Evolutionary conservation across 2,797 vertebrate species (phyloP).

Genomic region (Cuculus canorus): DNA sequence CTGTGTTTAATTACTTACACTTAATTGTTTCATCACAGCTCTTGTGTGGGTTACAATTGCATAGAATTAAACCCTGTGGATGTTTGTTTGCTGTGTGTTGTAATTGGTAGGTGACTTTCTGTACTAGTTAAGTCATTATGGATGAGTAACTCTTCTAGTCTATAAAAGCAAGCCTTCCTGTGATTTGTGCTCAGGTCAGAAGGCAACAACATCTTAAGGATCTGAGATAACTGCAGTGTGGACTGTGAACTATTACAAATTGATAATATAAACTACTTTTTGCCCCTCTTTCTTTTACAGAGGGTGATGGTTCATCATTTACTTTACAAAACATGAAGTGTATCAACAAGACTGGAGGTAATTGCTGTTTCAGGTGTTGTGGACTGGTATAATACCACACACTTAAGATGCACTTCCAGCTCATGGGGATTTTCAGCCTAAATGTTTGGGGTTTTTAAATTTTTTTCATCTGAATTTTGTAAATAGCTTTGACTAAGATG

Average conservation of each 20-base stretch:
- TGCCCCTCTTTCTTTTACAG: background rate
- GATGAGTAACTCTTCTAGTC: background rate
- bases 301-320: background rate
- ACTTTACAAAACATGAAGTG: background rate
- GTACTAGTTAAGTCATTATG: background rate
- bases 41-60: background rate
- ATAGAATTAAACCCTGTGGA: background rate
- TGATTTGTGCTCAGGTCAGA: background rate
- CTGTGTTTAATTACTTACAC: background rate
- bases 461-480: background rate
- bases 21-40: background rate
- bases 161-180: background rate
- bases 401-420: background rate
- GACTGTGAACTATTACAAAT: background rate
- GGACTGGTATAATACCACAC: background rate
- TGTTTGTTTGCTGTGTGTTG: background rate
- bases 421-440: background rate
- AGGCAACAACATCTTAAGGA: background rate
- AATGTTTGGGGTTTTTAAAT: background rate
- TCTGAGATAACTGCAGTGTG: background rate
- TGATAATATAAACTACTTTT: background rate
- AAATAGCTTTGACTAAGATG: background rate
- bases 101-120: constrained; percentile 3
- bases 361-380: background rate
- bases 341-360: background rate